Base-by-base conservation (phyloP, 2,797 vertebrate genomes). In the Malurus splendens region DNA sequence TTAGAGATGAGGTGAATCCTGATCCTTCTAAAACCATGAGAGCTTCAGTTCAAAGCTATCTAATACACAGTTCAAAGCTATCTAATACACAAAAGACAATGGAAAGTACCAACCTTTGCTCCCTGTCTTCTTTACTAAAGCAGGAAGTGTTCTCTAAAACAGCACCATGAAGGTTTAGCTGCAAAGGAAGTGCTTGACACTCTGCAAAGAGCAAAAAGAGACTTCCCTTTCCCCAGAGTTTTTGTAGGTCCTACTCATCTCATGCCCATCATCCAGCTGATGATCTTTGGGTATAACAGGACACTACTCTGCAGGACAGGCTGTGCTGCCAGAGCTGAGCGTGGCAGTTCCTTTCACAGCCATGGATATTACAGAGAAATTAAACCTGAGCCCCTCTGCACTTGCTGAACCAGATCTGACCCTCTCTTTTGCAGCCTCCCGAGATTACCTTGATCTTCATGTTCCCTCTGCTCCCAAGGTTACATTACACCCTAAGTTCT, bases 391-490 rank as follows among this genome's bases (percentile, higher is more conserved):
- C 44, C 61, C 22, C 33, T 78, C 24, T 80, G 79, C 55, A 6
- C 32, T 74, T 62, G 64, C 42, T 93, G 86, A 95, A 87, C 82
- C 79, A 91, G 22, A 27, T 28, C 41, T 93, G 93, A 92, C 92
- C 71, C 93, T 62, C 36, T 82, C 56, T 70, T 84, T 48, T 84
- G 72, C 74, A 89, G 3, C 71, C 66, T 72, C 38, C 72, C 87
- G 67, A 81, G 78, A 72, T 78, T 91, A 90, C 93, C 93, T 91
- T 95, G 89, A 82, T 89, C 70, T n/a, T 82, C 52, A 2, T 22
- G 24, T 90, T 88, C 47, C 41, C 54, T 6, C 39, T 84, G 76
- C 70, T 86, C 71, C 59, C 22, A 13, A 61, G 74, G 54, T 27
- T 89, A 42, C 87, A 66, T 85, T 93, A 86, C 91, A 73, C 42